Evolutionary conservation across 1,140 invertebrate species (phyloP).

Genomic region (Zaprionus camerounensis): DNA sequence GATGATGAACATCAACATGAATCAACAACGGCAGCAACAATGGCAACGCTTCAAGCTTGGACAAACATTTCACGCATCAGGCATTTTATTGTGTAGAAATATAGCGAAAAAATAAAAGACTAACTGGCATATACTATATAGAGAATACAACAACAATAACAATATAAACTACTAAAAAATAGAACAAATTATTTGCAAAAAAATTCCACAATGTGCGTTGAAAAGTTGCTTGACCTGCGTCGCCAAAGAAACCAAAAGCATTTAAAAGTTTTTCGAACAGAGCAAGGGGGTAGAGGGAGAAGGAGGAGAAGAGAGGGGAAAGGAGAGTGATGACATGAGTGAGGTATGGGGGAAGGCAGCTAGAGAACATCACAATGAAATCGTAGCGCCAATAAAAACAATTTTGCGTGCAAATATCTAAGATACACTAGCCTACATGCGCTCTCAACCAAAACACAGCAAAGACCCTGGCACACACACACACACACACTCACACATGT

Average conservation of each 20-base stretch:
- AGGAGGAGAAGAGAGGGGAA: too few relatives aligned
- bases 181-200: background rate
- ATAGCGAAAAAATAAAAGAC: slow-evolving; percentile 42
- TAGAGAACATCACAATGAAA: slow-evolving; percentile 49
- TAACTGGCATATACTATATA: slow-evolving; percentile 41
- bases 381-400: slow-evolving; percentile 61
- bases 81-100: slow-evolving; percentile 83
- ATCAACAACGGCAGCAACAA: slow-evolving; percentile 70
- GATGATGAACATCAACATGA: slow-evolving; percentile 54
- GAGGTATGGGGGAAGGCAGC: background rate
- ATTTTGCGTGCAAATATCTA: slow-evolving; percentile 84
- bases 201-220: background rate
- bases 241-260: background rate
- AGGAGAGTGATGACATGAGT: background rate
- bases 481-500: slow-evolving; percentile 24
- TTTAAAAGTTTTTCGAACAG: background rate
- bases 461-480: slow-evolving; percentile 75
- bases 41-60: slow-evolving; percentile 82
- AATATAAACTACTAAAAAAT: background rate
- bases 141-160: background rate
- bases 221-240: slow-evolving; percentile 4
- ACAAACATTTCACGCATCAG: slow-evolving; percentile 84
- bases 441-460: slow-evolving; percentile 81
- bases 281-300: too few relatives aligned
- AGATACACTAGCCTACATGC: slow-evolving; percentile 84